A percentile compares a stretch with the other conserved stretches of the same genome.
Conservation (phyloP, 1,140 invertebrate genomes). For the Halesus radiatus region DNA sequence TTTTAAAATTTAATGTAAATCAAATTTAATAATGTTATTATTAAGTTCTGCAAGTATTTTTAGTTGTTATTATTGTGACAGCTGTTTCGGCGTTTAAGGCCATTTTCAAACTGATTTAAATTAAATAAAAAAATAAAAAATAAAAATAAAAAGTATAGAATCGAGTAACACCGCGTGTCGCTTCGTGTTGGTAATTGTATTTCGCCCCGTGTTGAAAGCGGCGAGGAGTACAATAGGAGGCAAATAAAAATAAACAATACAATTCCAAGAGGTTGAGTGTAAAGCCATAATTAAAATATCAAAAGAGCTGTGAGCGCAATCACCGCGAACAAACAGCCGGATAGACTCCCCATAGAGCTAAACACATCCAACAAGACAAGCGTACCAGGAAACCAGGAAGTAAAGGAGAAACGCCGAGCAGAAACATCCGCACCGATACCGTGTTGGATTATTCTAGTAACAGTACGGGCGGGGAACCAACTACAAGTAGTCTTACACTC, state of each 20-base stretch:
- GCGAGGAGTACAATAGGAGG: not conserved
- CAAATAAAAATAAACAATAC: not conserved
- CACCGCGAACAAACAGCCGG: not conserved
- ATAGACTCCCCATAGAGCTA: not conserved
- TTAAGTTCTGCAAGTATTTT: too few species aligned
- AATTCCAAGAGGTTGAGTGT: not conserved
- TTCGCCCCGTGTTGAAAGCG: not conserved
- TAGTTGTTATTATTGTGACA: too few species aligned
- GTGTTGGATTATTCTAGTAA: not conserved
- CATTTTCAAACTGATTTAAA: too few species aligned
- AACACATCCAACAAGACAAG: not conserved
- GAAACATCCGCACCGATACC: not conserved
- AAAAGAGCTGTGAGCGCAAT: conserved; percentile 5
- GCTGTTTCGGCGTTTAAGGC: too few species aligned
- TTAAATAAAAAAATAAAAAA: too few species aligned
- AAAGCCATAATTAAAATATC: conserved; percentile 19
- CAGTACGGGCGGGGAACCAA: too few species aligned
- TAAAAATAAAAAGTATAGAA: too few species aligned
- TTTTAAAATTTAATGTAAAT: too few species aligned
- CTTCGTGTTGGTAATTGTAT: not conserved
- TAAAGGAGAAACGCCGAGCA: not conserved
- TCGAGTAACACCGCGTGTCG: not conserved
- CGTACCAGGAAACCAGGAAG: not conserved
- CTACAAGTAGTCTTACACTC: too few species aligned
- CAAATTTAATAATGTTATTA: too few species aligned